phyloP scores from a whole-genome alignment of 1,140 invertebrate species.

The Pseudomyrmex sp. region DNA sequence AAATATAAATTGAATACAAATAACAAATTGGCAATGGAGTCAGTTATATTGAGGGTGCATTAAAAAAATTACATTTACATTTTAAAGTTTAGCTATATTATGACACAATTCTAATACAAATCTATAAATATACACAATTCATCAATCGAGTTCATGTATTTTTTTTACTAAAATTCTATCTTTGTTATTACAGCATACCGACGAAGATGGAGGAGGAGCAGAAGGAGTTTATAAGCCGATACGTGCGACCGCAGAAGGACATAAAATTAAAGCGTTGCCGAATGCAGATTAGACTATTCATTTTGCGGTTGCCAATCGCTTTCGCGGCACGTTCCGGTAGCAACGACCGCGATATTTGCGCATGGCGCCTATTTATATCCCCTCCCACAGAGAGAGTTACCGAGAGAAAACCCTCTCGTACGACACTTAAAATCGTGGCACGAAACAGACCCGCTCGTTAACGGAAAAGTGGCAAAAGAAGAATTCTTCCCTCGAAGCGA shows the following conservation, averaged over 20 bases:
- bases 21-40: too few relatives aligned
- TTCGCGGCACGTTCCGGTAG: constrained; percentile 41
- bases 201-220: too few relatives aligned
- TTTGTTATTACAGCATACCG: too few relatives aligned
- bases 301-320: constrained; percentile 18
- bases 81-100: too few relatives aligned
- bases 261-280: constrained; percentile 36
- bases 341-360: constrained; percentile 70
- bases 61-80: too few relatives aligned
- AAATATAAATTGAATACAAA: too few relatives aligned
- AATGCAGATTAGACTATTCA: constrained; percentile 21
- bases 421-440: constrained; percentile 47
- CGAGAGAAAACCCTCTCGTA: neutral
- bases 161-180: neutral
- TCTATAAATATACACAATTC: too few relatives aligned
- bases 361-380: constrained; percentile 59
- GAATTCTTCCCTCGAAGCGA: neutral
- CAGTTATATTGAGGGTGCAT: too few relatives aligned
- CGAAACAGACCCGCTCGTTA: constrained; percentile 37
- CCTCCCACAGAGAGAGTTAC: constrained; percentile 3
- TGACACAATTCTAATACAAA: too few relatives aligned
- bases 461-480: constrained; percentile 23
- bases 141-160: neutral
- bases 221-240: neutral
- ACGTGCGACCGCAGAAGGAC: neutral